phyloP scores from a whole-genome alignment of 2,888 invertebrate species.

The Idaea straminata region DNA sequence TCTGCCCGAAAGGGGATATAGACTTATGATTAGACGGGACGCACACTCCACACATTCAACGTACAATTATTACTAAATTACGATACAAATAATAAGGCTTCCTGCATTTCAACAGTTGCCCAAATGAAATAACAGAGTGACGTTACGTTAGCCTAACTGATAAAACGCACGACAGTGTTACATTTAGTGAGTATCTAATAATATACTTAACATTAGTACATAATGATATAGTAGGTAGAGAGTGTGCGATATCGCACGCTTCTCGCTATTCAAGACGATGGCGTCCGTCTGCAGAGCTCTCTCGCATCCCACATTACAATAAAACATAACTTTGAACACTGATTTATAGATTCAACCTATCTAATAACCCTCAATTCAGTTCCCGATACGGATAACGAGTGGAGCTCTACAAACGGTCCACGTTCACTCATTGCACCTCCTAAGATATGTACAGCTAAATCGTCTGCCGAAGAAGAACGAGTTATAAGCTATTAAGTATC shows the following conservation, averaged over 20 bases:
- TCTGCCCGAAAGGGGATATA: conserved; percentile 14
- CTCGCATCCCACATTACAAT: not conserved
- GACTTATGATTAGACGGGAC: conserved; percentile 5
- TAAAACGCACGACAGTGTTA: conserved; percentile 41
- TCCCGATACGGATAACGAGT: not conserved
- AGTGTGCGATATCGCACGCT: conserved; percentile 31
- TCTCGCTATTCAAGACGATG: not conserved
- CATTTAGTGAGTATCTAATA: conserved; percentile 42
- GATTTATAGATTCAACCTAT: conserved; percentile 5
- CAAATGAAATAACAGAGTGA: conserved; percentile 34
- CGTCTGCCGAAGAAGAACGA: not conserved
- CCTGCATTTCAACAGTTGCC: conserved; percentile 34
- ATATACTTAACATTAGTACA: conserved; percentile 41
- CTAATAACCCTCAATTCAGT: conserved; percentile 5
- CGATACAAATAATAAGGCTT: conserved; percentile 35
- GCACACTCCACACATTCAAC: conserved; percentile 33
- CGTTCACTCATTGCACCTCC: conserved; percentile 17
- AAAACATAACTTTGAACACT: conserved; percentile 2
- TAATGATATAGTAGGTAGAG: conserved; percentile 42
- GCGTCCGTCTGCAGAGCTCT: not conserved
- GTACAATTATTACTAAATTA: conserved; percentile 41
- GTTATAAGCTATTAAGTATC: not conserved
- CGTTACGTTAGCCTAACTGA: conserved; percentile 41
- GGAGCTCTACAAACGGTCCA: not conserved
- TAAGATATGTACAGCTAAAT: conserved; percentile 48